A percentile compares a stretch with the other conserved stretches of the same genome.
Evolutionary conservation across 2,888 invertebrate species (phyloP).

Genomic region (Dione vanillae): DNA sequence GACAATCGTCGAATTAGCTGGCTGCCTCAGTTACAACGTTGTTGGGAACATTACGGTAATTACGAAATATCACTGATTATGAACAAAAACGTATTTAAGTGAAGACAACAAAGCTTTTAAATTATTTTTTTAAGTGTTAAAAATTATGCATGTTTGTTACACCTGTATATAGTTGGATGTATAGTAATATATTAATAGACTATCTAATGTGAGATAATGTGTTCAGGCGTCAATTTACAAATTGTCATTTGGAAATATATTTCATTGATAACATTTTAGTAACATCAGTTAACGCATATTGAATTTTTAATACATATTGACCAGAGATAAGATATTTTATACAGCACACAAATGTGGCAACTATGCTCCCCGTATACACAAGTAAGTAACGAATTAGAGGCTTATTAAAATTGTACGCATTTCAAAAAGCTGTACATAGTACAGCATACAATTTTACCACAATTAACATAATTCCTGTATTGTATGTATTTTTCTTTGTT

Average conservation of each 20-base stretch:
- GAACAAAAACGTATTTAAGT: constrained; percentile 3
- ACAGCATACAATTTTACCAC: too few species aligned
- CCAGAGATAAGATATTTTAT: too few species aligned
- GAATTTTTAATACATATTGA: background rate
- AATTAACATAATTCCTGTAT: too few species aligned
- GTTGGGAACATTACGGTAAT: background rate
- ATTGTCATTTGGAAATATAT: background rate
- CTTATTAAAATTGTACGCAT: too few species aligned
- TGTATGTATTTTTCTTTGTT: too few species aligned
- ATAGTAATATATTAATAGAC: background rate
- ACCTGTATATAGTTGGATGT: background rate
- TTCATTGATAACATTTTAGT: background rate
- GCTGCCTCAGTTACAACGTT: constrained; percentile 12
- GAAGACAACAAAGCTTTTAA: background rate
- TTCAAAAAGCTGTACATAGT: too few species aligned
- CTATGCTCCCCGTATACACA: too few species aligned
- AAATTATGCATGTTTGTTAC: too few species aligned
- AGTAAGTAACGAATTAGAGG: too few species aligned
- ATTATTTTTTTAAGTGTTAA: too few species aligned
- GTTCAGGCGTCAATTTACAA: background rate
- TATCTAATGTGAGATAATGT: background rate
- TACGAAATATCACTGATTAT: constrained; percentile 9
- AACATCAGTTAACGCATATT: background rate
- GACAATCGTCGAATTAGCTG: constrained; percentile 17
- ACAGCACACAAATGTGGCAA: too few species aligned